Base-by-base conservation (phyloP, 2,888 invertebrate genomes). In the Trachelus tabidus region DNA sequence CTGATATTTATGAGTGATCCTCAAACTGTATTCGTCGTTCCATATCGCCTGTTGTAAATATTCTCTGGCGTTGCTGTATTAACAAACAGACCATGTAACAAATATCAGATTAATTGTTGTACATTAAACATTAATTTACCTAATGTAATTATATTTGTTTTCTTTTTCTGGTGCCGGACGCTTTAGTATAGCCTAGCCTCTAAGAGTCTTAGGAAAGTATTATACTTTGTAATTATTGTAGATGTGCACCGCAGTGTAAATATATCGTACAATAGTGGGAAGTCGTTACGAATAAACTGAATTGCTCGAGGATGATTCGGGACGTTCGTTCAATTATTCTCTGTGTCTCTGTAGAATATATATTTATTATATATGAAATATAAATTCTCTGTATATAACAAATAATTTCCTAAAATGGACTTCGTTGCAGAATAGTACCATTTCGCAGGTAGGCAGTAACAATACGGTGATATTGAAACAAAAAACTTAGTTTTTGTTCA, bases 41-140 rank as follows among this genome's bases (percentile, higher is more conserved):
- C 76, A 73, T 73, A 77, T 79, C 76, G 73, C 79, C 73, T 79
- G 76, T 80, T 83, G 83, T 83, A 83, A 81, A 83, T 83, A 83
- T 83, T 80, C 80, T 83, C 79, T 31, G 56, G 56, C 56, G 23
- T 56, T 34, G 37, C 77, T 75, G 69, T 56, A 56, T 56, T 23
- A 23, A 23, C 56, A 56, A 15, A 56, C 9, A 56, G 56, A 56
- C 56, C 74, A 35, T 56, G 69, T 56, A 56, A 56, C 34, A 35
- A 68, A 71, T 73, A 73, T 15, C 68, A 34, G 40, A 73, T 68
- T 71, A 40, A 73, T 56, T 77, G 34, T 73, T 73, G 30, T 35
- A 68, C 34, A 68, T 75, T 33, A 34, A 73, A 35, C 30, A 73
- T 30, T 15, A 33, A 73, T 77, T 73, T n/a, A 37, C 31, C 69